A percentile compares a stretch with the other conserved stretches of the same genome.
Conservation (phyloP, 2,113 vertebrate genomes). For the Vulpes ferrilata region DNA sequence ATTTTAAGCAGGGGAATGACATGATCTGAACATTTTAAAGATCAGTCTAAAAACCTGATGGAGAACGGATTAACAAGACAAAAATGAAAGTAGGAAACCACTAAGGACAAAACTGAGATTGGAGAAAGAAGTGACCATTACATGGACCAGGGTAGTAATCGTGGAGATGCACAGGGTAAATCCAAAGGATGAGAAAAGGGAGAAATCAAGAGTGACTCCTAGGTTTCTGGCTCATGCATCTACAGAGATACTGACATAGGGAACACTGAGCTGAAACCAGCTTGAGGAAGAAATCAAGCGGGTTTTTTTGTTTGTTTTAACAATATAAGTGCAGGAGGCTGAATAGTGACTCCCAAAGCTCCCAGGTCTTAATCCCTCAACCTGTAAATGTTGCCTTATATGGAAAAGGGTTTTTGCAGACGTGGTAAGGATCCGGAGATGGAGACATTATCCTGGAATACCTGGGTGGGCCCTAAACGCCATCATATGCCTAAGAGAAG, state of each 20-base stretch:
- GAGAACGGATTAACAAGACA: neutral
- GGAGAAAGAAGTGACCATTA: neutral
- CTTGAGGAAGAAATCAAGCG: neutral
- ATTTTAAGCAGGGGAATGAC: neutral
- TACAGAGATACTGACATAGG: neutral
- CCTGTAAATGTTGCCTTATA: neutral
- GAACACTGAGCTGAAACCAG: neutral
- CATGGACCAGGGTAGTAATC: neutral
- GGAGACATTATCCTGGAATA: neutral
- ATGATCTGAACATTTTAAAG: conserved; percentile 18
- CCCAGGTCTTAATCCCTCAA: neutral
- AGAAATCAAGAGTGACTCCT: neutral
- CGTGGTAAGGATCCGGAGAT: neutral
- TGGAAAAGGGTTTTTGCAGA: neutral
- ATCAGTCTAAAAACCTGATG: conserved; percentile 8
- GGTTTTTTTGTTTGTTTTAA: neutral
- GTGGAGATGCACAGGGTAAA: neutral
- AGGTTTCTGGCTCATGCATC: neutral
- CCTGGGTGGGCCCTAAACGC: neutral
- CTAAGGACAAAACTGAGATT: neutral
- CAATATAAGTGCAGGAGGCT: neutral
- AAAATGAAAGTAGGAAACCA: neutral
- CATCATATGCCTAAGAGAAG: neutral
- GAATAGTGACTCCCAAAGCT: neutral
- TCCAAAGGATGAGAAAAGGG: neutral